Percentiles rank a stretch among this genome's conserved stretches.
Evolutionary conservation across 1,140 invertebrate species (phyloP).

Genomic region (Oedothorax gibbosus): DNA sequence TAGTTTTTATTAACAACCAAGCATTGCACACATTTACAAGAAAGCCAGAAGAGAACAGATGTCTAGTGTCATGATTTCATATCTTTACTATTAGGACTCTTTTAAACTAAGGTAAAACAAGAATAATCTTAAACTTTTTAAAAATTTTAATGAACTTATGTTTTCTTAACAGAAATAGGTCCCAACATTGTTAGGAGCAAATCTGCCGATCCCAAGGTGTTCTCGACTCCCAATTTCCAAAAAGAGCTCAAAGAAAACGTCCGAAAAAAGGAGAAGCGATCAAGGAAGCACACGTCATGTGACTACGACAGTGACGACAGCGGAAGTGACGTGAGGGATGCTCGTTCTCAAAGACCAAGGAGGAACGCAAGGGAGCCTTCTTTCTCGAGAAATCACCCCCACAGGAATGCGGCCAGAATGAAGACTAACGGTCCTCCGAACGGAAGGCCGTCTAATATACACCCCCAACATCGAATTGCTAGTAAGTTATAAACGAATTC

Average conservation of each 20-base stretch:
- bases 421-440: constrained; percentile 31
- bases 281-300: constrained; percentile 35
- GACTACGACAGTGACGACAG: constrained; percentile 49
- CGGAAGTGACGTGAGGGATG: constrained; percentile 14
- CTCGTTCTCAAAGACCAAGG: constrained; percentile 25
- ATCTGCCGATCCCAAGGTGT: constrained; percentile 20
- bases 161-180: too few species aligned
- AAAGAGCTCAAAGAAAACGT: constrained; percentile 52
- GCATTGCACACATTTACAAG: too few species aligned
- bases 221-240: constrained; percentile 35
- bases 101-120: too few species aligned
- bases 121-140: too few species aligned
- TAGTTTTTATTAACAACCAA: too few species aligned
- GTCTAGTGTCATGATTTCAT: too few species aligned
- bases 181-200: too few species aligned
- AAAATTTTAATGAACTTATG: not conserved
- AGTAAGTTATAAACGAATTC: constrained; percentile 16
- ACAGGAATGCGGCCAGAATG: constrained; percentile 38
- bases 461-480: constrained; percentile 43
- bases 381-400: constrained; percentile 53
- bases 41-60: too few species aligned
- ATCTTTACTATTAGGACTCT: too few species aligned
- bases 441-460: constrained; percentile 25
- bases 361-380: constrained; percentile 23
- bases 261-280: constrained; percentile 49